phyloP scores from a whole-genome alignment of 2,888 invertebrate species.

The Sympetrum striolatum region DNA sequence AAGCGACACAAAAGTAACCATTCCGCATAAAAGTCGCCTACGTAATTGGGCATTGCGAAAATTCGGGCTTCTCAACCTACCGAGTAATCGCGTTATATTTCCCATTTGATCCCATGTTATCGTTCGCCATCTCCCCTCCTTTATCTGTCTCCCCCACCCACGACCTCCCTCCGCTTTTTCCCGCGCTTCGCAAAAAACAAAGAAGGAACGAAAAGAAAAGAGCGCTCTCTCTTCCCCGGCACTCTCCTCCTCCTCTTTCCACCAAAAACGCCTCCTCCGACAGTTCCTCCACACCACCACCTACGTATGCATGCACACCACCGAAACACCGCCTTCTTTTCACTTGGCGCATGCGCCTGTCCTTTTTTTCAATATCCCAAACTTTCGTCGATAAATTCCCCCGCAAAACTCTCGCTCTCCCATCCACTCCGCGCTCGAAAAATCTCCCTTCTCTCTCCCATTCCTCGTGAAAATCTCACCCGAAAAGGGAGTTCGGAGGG shows the following conservation, averaged over 20 bases:
- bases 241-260: background rate
- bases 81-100: conserved; percentile 33
- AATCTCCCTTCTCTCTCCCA: background rate
- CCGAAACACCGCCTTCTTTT: conserved; percentile 32
- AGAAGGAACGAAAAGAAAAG: background rate
- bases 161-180: background rate
- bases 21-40: background rate
- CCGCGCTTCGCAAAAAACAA: background rate
- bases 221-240: background rate
- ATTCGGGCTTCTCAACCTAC: conserved; percentile 8
- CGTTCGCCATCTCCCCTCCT: background rate
- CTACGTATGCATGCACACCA: background rate
- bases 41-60: background rate
- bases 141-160: background rate
- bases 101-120: conserved; percentile 25
- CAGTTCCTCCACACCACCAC: background rate
- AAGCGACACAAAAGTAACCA: no score
- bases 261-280: background rate
- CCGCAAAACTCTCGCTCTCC: conserved; percentile 2
- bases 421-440: background rate
- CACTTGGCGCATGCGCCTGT: conserved; percentile 12
- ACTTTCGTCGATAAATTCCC: conserved; percentile 42
- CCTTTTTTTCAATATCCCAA: conserved; percentile 24
- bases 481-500: background rate
- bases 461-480: background rate